Percentiles rank a stretch among this genome's conserved stretches.
Evolutionary conservation across 2,888 invertebrate species (phyloP).

Genomic region (Petrolisthes cinctipes): DNA sequence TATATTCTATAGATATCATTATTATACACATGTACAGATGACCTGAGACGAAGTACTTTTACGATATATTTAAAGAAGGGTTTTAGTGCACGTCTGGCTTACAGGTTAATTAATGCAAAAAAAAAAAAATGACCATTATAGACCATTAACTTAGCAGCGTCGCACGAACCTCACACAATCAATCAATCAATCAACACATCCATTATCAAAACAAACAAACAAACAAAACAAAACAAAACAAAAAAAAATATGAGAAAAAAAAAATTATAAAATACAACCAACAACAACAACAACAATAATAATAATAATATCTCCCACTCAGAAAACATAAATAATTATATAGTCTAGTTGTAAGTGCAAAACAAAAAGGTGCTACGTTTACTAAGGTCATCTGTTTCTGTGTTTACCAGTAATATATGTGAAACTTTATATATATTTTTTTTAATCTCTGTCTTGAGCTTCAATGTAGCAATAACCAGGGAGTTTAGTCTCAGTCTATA

Average conservation of each 20-base stretch:
- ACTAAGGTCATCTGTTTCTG: slow-evolving; percentile 34
- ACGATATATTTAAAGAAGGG: too few relatives aligned
- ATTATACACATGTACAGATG: slow-evolving; percentile 39
- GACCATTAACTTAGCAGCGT: neutral
- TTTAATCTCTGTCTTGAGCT: slow-evolving; percentile 50
- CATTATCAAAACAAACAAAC: too few relatives aligned
- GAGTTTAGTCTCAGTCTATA: neutral
- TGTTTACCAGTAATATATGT: slow-evolving; percentile 31
- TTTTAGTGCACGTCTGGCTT: slow-evolving; percentile 2
- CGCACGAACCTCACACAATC: neutral
- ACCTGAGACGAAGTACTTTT: slow-evolving; percentile 28
- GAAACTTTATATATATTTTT: slow-evolving; percentile 35
- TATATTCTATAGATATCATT: too few relatives aligned
- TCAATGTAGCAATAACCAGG: slow-evolving; percentile 51
- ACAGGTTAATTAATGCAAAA: neutral
- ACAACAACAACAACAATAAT: too few relatives aligned
- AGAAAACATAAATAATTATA: too few relatives aligned
- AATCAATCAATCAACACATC: too few relatives aligned
- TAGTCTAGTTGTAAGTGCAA: neutral
- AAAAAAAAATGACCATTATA: neutral
- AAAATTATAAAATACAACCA: too few relatives aligned
- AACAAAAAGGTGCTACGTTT: slow-evolving; percentile 29
- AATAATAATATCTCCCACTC: too few relatives aligned
- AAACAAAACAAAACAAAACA: too few relatives aligned
- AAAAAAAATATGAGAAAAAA: too few relatives aligned